phyloP scores from a whole-genome alignment of 2,797 vertebrate genomes.

The Mus caroli region DNA sequence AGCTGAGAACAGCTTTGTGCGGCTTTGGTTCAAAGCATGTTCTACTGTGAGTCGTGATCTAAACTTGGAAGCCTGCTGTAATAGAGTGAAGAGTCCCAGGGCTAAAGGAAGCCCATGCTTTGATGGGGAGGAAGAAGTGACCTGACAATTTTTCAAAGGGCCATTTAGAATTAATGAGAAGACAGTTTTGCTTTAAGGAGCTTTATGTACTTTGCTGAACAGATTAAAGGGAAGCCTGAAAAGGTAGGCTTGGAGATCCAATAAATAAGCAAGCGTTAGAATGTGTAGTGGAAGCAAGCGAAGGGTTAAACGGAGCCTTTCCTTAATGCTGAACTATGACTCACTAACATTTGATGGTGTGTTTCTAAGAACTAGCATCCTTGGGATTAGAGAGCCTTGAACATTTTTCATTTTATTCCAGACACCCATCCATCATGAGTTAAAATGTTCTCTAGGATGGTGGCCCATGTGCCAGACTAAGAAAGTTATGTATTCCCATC shows the following conservation, averaged over 20 bases:
- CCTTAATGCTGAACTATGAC: not conserved
- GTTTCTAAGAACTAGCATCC: not conserved
- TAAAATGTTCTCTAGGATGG: not conserved
- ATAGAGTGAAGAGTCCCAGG: not conserved
- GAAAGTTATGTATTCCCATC: not conserved
- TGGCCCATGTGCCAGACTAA: not conserved
- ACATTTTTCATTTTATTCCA: not conserved
- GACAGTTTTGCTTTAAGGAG: not conserved
- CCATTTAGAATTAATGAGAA: not conserved
- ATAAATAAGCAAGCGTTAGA: not conserved
- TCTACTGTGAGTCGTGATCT: conserved; percentile 7
- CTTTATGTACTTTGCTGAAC: not conserved
- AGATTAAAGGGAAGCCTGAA: conserved; percentile 28
- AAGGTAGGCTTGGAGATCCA: not conserved
- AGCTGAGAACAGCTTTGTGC: not conserved
- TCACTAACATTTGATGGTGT: not conserved
- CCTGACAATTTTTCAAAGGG: not conserved
- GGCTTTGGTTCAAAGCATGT: not conserved
- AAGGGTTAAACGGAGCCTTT: not conserved
- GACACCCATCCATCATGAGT: not conserved
- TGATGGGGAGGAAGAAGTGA: not conserved
- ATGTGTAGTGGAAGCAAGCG: not conserved
- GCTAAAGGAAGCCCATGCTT: not conserved
- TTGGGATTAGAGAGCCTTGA: not conserved
- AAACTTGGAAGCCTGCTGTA: not conserved